Conservation (phyloP, 1,140 invertebrate genomes). For the Orussus abietinus region DNA sequence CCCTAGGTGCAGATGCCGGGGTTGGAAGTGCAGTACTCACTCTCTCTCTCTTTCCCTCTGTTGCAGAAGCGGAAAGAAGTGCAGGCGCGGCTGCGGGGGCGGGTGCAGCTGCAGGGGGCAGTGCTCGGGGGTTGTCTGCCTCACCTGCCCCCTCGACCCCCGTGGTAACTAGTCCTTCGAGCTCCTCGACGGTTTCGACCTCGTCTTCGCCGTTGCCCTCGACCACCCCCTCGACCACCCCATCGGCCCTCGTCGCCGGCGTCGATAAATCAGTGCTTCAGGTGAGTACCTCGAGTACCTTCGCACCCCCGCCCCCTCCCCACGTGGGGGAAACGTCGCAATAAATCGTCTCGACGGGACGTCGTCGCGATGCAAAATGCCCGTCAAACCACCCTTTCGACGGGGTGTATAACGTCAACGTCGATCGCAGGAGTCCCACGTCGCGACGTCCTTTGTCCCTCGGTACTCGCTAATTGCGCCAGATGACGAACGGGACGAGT, state of each 20-base stretch:
- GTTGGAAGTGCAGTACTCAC: too few species aligned
- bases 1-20: too few species aligned
- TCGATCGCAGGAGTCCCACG: too few species aligned
- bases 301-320: too few species aligned
- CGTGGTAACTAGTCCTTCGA: conserved; percentile 25
- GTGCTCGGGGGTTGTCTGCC: conserved; percentile 32
- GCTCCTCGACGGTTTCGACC: conserved; percentile 21
- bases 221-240: conserved; percentile 17
- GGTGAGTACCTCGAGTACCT: conserved; percentile 49
- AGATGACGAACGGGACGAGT: too few species aligned
- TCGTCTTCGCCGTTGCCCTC: conserved; percentile 25
- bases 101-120: conserved; percentile 34
- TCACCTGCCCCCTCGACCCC: conserved; percentile 35
- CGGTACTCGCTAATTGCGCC: too few species aligned
- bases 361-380: too few species aligned
- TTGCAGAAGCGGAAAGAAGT: conserved; percentile 41
- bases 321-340: too few species aligned
- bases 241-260: conserved; percentile 54
- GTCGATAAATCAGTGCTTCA: conserved; percentile 65
- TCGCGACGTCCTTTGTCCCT: too few species aligned
- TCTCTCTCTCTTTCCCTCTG: conserved; percentile 21
- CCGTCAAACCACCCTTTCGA: too few species aligned
- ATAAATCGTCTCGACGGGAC: too few species aligned
- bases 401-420: too few species aligned
- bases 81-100: conserved; percentile 32